Base-by-base conservation (phyloP, 2,113 vertebrate genomes). In the Pelusios castaneus region DNA sequence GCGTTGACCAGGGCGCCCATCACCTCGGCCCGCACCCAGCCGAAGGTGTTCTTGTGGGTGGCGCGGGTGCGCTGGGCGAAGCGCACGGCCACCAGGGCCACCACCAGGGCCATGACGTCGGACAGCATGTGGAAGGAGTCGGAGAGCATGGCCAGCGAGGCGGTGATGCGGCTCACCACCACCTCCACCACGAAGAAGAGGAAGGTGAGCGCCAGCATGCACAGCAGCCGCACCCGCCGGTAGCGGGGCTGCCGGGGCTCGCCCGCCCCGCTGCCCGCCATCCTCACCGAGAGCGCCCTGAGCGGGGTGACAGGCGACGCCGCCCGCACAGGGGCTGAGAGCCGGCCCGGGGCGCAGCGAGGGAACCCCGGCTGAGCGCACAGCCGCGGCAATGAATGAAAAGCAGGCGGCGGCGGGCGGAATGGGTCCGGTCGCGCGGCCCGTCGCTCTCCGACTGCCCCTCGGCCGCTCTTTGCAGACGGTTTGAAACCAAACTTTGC, bases 91-190 rank as follows among this genome's bases (percentile, higher is more conserved):
- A 99, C 99, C 97, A 99, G 97, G 45, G 99, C 99, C 95, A 99
- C 99, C 10, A 99, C 96, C 95, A 99, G 98, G 51, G 99, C 99
- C 93, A 99, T 99, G 91, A 99, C 99, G 93, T 99, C 99, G 95
- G 99, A 99, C 93, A 99, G 97, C 99, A 99, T 99, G 95, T 99
- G 99, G 92, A 99, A 99, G 41, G 99, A 99, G 98, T 99, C 99
- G 70, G 99, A 99, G 38, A 99, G 98, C 99, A 99, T 99, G 54
- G 99, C 99, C 83, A 99, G 98, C 51, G 99, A 99, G 16, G 98
- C 63, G 73, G 99, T 99, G 56, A 99, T 88, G 63, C 98, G 98
- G 95, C 99, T 99, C 89, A 99, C 99, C 97, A 99, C 99, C 97
- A 99, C 99, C 95, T 99, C 99, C 97, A 99, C 98, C 80, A 99